Base-by-base conservation (phyloP, 2,113 vertebrate species). In the Daphoenositta chrysoptera region DNA sequence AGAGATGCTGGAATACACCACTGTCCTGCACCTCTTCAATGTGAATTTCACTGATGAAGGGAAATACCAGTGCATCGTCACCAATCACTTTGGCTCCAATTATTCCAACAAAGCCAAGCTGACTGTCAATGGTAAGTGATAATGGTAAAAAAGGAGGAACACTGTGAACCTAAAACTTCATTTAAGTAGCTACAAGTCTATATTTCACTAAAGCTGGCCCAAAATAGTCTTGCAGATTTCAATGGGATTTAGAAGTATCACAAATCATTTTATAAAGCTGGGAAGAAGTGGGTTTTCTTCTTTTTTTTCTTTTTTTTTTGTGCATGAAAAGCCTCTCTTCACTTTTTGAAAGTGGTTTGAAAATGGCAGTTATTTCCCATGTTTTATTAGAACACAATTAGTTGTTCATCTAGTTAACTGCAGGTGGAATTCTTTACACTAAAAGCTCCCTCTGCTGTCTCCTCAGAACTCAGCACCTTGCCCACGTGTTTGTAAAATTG, bases 31-130 rank as follows among this genome's bases (percentile, higher is more conserved):
- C 73, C 97, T 98, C 63, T 98, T 97, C 92, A 98, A 85, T 31
- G 98, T 98, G 83, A 98, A 98, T 76, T 98, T 98, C 96, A 98
- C 98, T 8, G 98, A 98, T 56, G 98, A 98, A 92, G 98, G 98
- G 27, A 98, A 94, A 89, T 98, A 98, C 11, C 98, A 98, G 91
- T 98, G 98, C 81, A 98, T 98, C 4, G 97, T 98, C 89, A 98
- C 98, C 85, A 98, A 98, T 91, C 97, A 98, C 90, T 98, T 98
- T 47, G 98, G 98, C 64, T 98, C 98, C 71, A 98, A 98, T 96
- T 98, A 98, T 61, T 98, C 98, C 86, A 95, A 96, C 84, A 98
- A 98, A 97, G 98, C 98, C 95, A 98, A 97, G 93, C 95, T 98
- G 93, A 98, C 98, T n/a, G 98, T 98, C 48, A 98, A 98, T 94